Percentiles rank a stretch among this genome's conserved stretches.
Conservation (phyloP, 1,140 invertebrate genomes). For the Saccostrea glomerata region DNA sequence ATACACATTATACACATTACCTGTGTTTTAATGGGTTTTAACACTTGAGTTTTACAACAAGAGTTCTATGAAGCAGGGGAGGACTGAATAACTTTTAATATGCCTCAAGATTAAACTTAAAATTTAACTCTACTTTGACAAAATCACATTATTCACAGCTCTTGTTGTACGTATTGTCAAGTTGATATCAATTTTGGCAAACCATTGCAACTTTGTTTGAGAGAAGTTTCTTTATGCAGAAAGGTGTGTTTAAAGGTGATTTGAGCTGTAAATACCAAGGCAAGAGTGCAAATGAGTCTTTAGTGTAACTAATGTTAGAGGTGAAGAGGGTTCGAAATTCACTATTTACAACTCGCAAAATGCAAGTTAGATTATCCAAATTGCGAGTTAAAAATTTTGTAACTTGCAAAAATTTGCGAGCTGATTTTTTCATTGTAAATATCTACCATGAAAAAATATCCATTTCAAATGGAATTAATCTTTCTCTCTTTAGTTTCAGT, state of each 20-base stretch:
- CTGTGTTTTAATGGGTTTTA: conserved; percentile 26
- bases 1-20: conserved; percentile 19
- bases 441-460: too few relatives aligned
- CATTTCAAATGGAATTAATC: too few relatives aligned
- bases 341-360: too few relatives aligned
- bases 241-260: background rate
- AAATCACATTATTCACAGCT: conserved; percentile 20
- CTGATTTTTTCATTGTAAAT: too few relatives aligned
- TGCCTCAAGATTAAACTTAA: background rate
- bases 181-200: conserved; percentile 15
- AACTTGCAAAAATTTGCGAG: too few relatives aligned
- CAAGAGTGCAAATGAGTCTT: background rate
- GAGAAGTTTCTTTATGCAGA: background rate
- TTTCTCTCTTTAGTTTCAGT: too few relatives aligned
- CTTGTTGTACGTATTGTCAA: background rate
- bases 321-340: too few relatives aligned
- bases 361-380: too few relatives aligned
- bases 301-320: background rate
- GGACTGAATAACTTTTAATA: conserved; percentile 8
- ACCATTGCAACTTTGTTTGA: background rate
- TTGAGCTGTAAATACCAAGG: background rate
- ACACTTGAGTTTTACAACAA: conserved; percentile 6
- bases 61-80: background rate
- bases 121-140: background rate
- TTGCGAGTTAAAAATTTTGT: too few relatives aligned